phyloP scores from a whole-genome alignment of 2,113 vertebrate genomes.

The Boulengeromyrus knoepffleri region DNA sequence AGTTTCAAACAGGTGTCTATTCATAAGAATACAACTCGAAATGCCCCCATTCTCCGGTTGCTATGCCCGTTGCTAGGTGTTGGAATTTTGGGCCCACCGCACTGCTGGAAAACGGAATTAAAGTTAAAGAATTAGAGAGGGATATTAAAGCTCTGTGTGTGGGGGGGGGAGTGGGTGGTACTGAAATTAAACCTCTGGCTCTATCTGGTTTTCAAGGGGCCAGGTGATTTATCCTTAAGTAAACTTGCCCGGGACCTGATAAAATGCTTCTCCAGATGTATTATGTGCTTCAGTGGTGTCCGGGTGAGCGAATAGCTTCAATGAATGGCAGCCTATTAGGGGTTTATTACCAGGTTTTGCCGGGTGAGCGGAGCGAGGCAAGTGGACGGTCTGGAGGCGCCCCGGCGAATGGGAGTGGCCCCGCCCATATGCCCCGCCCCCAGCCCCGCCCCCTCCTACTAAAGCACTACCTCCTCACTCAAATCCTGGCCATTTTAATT shows the following conservation, averaged over 20 bases:
- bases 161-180: neutral
- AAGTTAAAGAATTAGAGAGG: neutral
- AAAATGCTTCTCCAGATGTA: slow-evolving; percentile 41
- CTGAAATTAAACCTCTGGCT: slow-evolving; percentile 1
- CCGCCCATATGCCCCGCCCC: slow-evolving; percentile 24
- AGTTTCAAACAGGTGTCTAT: neutral
- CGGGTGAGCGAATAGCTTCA: slow-evolving; percentile 54
- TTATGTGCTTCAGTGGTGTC: slow-evolving; percentile 49
- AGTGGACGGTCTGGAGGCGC: slow-evolving; percentile 24
- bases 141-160: neutral
- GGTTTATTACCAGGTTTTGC: slow-evolving; percentile 51
- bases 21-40: neutral
- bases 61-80: slow-evolving; percentile 5
- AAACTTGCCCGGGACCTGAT: slow-evolving; percentile 12
- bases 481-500: slow-evolving; percentile 56
- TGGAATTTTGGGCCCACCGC: neutral
- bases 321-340: slow-evolving; percentile 57
- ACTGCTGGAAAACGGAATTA: neutral
- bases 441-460: slow-evolving; percentile 33
- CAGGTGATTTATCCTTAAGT: slow-evolving; percentile 16
- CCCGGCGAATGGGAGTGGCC: slow-evolving; percentile 31
- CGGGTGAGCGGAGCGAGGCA: slow-evolving; percentile 39
- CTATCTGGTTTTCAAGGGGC: neutral
- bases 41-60: neutral
- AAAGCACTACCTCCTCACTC: slow-evolving; percentile 32